Base-by-base conservation (phyloP, 2,797 vertebrate genomes). In the Spinibarbus caldwelli region DNA sequence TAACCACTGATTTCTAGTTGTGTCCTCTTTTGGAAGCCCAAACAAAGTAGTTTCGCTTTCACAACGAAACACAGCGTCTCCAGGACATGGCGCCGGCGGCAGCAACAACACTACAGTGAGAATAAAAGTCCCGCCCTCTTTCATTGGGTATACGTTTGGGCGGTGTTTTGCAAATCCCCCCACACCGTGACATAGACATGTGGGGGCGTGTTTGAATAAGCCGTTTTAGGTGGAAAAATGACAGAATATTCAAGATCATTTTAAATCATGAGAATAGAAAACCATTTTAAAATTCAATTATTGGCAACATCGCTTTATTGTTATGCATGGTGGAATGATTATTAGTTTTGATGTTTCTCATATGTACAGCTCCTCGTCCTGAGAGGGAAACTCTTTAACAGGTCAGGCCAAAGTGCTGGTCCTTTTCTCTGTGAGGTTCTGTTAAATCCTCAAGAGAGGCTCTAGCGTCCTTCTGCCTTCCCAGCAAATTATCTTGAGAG, bases 401-500 rank as follows among this genome's bases (percentile, higher is more conserved):
- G 83, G 80, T 88, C 83, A 75, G 86, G 88, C 88, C 90, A 88
- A 64, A 85, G 84, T 38, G 66, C 31, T 23, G 49, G 31, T 78
- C 62, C 72, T 87, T 59, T 14, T 75, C 62, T 90, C 86, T 84
- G 8, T 87, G 49, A 87, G 78, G 86, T 89, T 73, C 45, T 80
- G 57, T 85, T 87, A 85, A 90, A 92, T 93, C 91, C 92, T 47
- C 87, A 89, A 79, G 85, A 90, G 86, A 91, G 88, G 86, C 84
- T 49, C 85, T 87, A 41, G 77, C 34, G 79, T 86, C 90, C 84
- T 68, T 87, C 89, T 90, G 91, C 89, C 86, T 87, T 80, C 68
- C 83, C 31, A 62, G 88, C 77, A 92, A 91, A 93, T 94, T 93
- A 92, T 86, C 86, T 89, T 82, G 84, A 75, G 84, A 91, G 93